A percentile compares a stretch with the other conserved stretches of the same genome.
Evolutionary conservation across 2,113 vertebrate species (phyloP).

Genomic region (Cebus imitator): DNA sequence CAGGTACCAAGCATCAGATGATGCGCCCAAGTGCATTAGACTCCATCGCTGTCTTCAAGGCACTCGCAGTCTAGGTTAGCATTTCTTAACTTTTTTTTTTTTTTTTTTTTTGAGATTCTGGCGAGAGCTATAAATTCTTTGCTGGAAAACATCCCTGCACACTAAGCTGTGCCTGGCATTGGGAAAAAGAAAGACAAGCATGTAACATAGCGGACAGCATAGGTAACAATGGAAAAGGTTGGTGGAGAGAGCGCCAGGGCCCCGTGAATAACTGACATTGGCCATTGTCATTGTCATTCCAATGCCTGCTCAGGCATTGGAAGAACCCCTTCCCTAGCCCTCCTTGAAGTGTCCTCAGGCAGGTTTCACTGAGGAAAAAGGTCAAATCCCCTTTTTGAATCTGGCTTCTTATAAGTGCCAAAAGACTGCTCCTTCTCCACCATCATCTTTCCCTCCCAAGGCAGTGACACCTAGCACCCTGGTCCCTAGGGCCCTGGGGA

Average conservation of each 20-base stretch:
- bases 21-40: background rate
- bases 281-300: no score
- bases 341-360: background rate
- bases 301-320: background rate
- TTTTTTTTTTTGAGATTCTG: background rate
- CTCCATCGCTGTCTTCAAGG: background rate
- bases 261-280: no score
- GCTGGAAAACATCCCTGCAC: background rate
- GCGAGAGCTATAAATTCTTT: background rate
- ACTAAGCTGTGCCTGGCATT: background rate
- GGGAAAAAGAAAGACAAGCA: background rate
- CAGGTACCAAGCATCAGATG: background rate
- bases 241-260: background rate
- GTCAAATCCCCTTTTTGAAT: background rate
- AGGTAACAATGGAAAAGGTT: no score
- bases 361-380: background rate
- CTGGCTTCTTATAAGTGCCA: background rate
- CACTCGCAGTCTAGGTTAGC: background rate
- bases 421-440: background rate
- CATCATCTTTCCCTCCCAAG: background rate
- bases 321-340: no score
- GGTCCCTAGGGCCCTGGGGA: background rate
- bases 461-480: background rate
- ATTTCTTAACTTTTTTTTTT: no score
- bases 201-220: fast-evolving